A percentile compares a stretch with the other conserved stretches of the same genome.
phyloP scores from a whole-genome alignment of 2,888 invertebrate genomes.

The Cantharis rufa region DNA sequence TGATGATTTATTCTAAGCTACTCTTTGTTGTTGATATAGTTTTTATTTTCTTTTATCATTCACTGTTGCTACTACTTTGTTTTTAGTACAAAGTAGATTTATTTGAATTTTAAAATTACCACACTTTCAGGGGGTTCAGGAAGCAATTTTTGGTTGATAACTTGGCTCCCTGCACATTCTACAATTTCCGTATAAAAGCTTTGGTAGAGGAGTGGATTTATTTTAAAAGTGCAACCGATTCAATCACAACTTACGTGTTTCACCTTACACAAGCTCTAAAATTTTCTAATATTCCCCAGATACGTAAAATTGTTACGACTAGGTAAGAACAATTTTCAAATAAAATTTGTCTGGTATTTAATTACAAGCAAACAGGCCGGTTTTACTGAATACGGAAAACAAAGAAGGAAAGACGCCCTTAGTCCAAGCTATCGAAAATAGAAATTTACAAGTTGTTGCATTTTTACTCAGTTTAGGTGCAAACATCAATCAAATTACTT shows the following conservation, averaged over 20 bases:
- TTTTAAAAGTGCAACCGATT: slow-evolving; percentile 47
- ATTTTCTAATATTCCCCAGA: slow-evolving; percentile 42
- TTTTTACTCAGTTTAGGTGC: slow-evolving; percentile 58
- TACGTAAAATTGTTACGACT: slow-evolving; percentile 46
- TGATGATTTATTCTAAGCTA: no score
- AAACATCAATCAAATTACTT: slow-evolving; percentile 54
- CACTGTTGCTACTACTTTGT: no score
- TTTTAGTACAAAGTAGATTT: no score
- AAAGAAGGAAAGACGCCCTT: slow-evolving; percentile 60
- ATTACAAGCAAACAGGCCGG: slow-evolving; percentile 47
- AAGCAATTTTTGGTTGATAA: slow-evolving; percentile 49
- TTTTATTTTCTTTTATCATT: no score
- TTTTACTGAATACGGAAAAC: slow-evolving; percentile 57
- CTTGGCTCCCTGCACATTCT: slow-evolving; percentile 58
- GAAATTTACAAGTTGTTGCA: slow-evolving; percentile 54
- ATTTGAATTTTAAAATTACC: no score
- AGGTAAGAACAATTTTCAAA: slow-evolving; percentile 35
- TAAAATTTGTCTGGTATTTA: background rate
- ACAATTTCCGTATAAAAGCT: slow-evolving; percentile 56
- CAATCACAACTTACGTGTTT: slow-evolving; percentile 42
- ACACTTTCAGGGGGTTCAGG: slow-evolving; percentile 53
- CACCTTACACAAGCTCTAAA: slow-evolving; percentile 48
- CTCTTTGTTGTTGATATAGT: no score
- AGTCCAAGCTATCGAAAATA: slow-evolving; percentile 58
- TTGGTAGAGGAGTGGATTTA: slow-evolving; percentile 45